Base-by-base conservation (phyloP, 2,113 vertebrate genomes). In the Prionailurus bengalensis region DNA sequence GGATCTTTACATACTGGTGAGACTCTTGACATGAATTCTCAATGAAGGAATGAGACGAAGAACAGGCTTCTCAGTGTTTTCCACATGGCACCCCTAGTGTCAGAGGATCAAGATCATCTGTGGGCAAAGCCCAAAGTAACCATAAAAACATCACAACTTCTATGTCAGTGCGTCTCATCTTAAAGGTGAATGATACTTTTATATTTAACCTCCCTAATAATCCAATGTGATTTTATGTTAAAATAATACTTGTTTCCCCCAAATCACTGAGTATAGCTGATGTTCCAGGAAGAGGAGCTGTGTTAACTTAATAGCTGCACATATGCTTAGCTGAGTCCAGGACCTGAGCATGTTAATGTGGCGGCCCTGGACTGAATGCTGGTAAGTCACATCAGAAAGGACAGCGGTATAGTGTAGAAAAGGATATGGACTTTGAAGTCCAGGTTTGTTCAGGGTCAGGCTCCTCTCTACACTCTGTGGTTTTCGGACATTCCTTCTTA, bases 81-180 rank as follows among this genome's bases (percentile, higher is more conserved):
- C 7, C 33, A 76, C 0, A 11, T 0, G 4, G 27, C 27, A 29
- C 0, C 1, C 6, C 66, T 36, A 27, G 80, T 55, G 23, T 83
- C 39, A 15, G 48, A 81, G 66, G 61, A 31, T 39, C 27, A 42
- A 91, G 36, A 1, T 71, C 25, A 65, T 19, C 17, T 23, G 21
- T 19, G 16, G 48, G 6, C 19, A 83, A 93, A 88, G 58, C 27
- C 48, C 21, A 45, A 84, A 8, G 33, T 36, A 66, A 79, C 13
- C n/a, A 76, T 9, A 5, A 63, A 82, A 42, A 48, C 23, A 84
- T 80, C 27, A 71, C 76, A 55, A 65, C 11, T 51, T 96, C 29
- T 86, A 45, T 27, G 71, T 81, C 33, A 39, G 63, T 15, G 16
- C n/a, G 1, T 70, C 17, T 48, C 65, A 36, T 29, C 17, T 71